Percentiles rank a stretch among this genome's conserved stretches.
These are phyloP conservation scores for Campopleginae sp. DNA, from an alignment of 2,888 invertebrate genomes.

Conservation along the genomic window DNA sequence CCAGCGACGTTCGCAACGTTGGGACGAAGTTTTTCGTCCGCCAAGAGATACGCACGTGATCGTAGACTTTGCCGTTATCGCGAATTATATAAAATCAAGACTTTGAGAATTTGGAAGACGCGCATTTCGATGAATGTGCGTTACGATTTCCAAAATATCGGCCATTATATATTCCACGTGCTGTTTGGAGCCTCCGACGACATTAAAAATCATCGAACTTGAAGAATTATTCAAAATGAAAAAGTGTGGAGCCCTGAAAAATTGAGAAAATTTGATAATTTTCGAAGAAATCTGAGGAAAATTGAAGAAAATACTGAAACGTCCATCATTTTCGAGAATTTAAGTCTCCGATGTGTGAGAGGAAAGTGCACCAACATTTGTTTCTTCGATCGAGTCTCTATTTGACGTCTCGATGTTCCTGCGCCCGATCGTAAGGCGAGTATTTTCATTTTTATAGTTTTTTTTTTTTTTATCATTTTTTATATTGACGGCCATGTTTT, in stretches of 20 bases:
- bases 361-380: constrained; percentile 5
- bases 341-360: background rate
- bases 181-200: constrained; percentile 1
- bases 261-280: background rate
- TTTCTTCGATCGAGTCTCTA: background rate
- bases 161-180: background rate
- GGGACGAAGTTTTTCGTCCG: constrained; percentile 1
- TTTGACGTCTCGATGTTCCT: constrained; percentile 4
- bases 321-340: background rate
- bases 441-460: constrained; percentile 69
- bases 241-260: constrained; percentile 1
- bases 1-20: constrained; percentile 5
- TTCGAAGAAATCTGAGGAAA: background rate
- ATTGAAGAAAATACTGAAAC: background rate
- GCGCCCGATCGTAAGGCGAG: constrained; percentile 74
- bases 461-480: constrained; percentile 19
- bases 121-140: constrained; percentile 52
- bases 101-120: background rate
- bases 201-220: background rate
- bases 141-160: background rate
- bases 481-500: background rate
- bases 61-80: constrained; percentile 44
- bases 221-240: background rate
- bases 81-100: background rate
- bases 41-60: constrained; percentile 13